phyloP scores from a whole-genome alignment of 1,140 invertebrate genomes.

The Drosophila murphyi region DNA sequence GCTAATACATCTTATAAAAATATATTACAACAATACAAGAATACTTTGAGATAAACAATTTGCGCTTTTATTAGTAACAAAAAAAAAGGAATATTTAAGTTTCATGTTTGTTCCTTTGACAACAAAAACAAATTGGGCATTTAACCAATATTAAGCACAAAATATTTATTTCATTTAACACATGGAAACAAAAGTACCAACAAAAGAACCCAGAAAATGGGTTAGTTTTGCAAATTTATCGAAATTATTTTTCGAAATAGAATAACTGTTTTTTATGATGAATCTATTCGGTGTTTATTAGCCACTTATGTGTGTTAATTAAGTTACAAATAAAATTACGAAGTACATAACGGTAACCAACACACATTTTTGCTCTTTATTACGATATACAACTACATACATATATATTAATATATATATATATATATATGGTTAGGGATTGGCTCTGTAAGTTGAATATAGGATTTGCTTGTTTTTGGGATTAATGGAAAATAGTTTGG shows the following conservation, averaged over 20 bases:
- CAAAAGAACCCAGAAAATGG: background rate
- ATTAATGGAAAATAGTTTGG: background rate
- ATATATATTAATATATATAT: background rate
- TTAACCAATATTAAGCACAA: background rate
- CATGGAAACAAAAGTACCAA: too few species aligned
- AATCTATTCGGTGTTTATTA: background rate
- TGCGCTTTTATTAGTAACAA: conserved; percentile 23
- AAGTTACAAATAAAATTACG: background rate
- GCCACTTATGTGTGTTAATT: too few species aligned
- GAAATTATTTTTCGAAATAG: background rate
- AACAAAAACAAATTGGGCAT: conserved; percentile 2
- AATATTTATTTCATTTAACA: too few species aligned
- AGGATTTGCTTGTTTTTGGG: background rate
- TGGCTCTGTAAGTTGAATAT: background rate
- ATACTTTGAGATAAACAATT: conserved; percentile 25
- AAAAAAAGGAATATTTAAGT: conserved; percentile 9
- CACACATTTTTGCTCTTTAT: conserved; percentile 30
- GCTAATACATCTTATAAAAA: background rate
- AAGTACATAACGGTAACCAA: background rate
- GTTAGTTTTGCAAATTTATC: background rate
- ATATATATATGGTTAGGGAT: background rate
- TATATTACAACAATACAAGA: background rate
- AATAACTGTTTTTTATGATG: background rate
- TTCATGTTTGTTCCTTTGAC: conserved; percentile 43
- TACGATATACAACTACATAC: conserved; percentile 3